Evolutionary conservation across 2,797 vertebrate genomes (phyloP).

Genomic region (Oryzias sinensis): DNA sequence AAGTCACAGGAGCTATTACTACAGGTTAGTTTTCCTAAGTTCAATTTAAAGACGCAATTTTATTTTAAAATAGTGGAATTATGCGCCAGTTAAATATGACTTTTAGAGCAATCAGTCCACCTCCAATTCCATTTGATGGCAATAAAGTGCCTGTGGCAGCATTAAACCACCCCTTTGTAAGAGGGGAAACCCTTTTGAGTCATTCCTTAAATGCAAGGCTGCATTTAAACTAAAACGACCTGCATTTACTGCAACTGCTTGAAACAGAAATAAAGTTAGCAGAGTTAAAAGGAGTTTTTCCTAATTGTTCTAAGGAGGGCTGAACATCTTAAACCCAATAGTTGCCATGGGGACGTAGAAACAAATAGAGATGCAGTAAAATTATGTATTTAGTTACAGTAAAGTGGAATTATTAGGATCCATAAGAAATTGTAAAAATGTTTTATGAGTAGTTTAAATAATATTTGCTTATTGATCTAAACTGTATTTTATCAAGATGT

Average conservation of each 20-base stretch:
- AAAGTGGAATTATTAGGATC: too few species aligned
- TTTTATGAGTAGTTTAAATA: too few species aligned
- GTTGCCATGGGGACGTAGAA: not conserved
- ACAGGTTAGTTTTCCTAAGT: slow-evolving; percentile 67
- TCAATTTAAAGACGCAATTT: slow-evolving; percentile 71
- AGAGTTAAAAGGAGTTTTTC: slow-evolving; percentile 51
- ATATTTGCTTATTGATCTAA: too few species aligned
- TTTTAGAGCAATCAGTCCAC: slow-evolving; percentile 69
- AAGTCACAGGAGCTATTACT: slow-evolving; percentile 60
- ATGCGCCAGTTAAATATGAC: slow-evolving; percentile 71
- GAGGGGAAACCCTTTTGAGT: slow-evolving; percentile 47
- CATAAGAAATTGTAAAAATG: too few species aligned
- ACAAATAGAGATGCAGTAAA: not conserved
- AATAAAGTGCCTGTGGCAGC: slow-evolving; percentile 64
- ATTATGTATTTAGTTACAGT: not conserved
- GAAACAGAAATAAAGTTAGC: slow-evolving; percentile 59
- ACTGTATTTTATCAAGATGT: too few species aligned
- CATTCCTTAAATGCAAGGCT: slow-evolving; percentile 58
- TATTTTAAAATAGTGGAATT: slow-evolving; percentile 73
- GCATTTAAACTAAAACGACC: slow-evolving; percentile 59
- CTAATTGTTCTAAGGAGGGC: slow-evolving; percentile 46
- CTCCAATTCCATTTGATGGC: slow-evolving; percentile 69
- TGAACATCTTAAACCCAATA: slow-evolving; percentile 45
- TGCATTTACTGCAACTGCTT: slow-evolving; percentile 61
- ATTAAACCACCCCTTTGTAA: slow-evolving; percentile 54